Evolutionary conservation across 2,888 invertebrate species (phyloP).

Genomic region (Lycocerus yunnanus): DNA sequence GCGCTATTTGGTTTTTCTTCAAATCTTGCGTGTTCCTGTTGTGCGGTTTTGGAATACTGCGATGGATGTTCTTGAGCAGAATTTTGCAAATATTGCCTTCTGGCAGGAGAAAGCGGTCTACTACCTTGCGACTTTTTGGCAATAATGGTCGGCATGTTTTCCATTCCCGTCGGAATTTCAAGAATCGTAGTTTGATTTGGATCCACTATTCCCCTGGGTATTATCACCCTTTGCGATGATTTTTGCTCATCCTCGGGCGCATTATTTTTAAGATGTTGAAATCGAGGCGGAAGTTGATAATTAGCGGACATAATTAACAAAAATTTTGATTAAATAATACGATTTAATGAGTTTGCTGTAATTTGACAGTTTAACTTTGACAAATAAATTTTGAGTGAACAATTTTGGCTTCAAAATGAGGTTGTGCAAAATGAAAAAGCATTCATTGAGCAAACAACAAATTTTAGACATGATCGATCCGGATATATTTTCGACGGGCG

Average conservation of each 20-base stretch:
- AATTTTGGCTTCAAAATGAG: not conserved
- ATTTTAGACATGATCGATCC: not conserved
- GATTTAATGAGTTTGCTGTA: not conserved
- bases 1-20: not conserved
- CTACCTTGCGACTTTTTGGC: not conserved
- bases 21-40: not conserved
- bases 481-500: not conserved
- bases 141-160: constrained; percentile 10
- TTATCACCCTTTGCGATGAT: constrained; percentile 3
- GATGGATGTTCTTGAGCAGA: not conserved
- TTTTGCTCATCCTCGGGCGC: too few relatives aligned
- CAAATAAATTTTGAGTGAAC: not conserved
- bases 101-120: not conserved
- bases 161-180: constrained; percentile 5
- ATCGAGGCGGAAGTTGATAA: not conserved
- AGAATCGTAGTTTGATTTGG: constrained; percentile 4
- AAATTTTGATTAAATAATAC: not conserved
- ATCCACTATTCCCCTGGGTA: constrained; percentile 4
- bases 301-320: not conserved
- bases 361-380: not conserved
- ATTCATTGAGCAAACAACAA: not conserved
- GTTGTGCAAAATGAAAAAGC: not conserved
- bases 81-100: not conserved
- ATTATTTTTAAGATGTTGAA: not conserved
- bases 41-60: not conserved